Base-by-base conservation (phyloP, 2,113 vertebrate species). In the Gorsachius goisagi region DNA sequence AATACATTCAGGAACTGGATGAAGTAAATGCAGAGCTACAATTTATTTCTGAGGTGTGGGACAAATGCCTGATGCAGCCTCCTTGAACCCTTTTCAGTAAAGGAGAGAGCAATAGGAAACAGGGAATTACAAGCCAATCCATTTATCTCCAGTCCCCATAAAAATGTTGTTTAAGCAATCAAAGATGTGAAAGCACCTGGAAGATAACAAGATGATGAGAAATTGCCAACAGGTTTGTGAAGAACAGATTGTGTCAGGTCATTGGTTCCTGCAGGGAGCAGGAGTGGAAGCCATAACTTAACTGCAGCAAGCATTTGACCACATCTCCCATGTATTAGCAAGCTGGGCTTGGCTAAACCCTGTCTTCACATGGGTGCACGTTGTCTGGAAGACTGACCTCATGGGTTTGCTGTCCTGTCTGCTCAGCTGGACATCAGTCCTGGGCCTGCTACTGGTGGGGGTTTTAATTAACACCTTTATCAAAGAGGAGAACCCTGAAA, bases 311-410 rank as follows among this genome's bases (percentile, higher is more conserved):
- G 50, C 1, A 1, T 3, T 4, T 13, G 24, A 7, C n/a, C 26
- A 2, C 2, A 0, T 3, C 35, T 6, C 27, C 55, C 33, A 1
- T 0, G 6, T 11, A 7, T 2, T 0, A 23, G 11, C 0, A 19
- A 12, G 62, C 39, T 5, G 15, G 27, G 44, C 78, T 9, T 12
- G 37, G 49, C 64, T 9, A 1, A 28, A 2, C 5, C 0, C 11
- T 9, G 17, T 15, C 64, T 8, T 1, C 30, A 2, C 12, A 0
- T 8, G 60, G 12, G 33, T 2, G 7, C 22, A 3, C 0, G 0
- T 1, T 2, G 9, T 3, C 39, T 20, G 20, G 20, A 10, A 11
- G 19, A 2, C 22, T 16, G 37, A 9, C 71, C 75, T 71, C 15
- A 11, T 6, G 41, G 50, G 3, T 13, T 79, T 85, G 81, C 67